phyloP scores from a whole-genome alignment of 2,888 invertebrate species.

The Acronicta leporina region DNA sequence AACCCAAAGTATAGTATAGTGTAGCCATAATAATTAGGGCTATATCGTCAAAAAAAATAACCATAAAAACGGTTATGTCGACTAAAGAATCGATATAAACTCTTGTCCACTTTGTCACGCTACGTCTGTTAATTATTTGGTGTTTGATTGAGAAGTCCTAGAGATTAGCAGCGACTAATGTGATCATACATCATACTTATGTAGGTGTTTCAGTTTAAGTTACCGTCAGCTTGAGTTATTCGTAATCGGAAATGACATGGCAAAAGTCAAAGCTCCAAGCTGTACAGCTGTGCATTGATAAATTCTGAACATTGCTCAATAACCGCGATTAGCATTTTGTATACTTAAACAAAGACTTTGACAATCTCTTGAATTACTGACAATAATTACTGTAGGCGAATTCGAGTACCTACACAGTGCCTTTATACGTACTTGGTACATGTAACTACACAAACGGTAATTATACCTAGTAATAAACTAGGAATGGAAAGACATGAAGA shows the following conservation, averaged over 20 bases:
- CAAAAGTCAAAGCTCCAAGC: conserved; percentile 9
- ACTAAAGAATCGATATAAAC: no score
- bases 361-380: conserved; percentile 29
- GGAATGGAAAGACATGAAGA: conserved; percentile 42
- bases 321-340: conserved; percentile 28
- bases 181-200: neutral
- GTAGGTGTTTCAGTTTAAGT: neutral
- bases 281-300: conserved; percentile 13
- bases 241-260: conserved; percentile 20
- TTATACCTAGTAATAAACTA: conserved; percentile 28
- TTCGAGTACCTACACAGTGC: conserved; percentile 3
- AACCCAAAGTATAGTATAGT: no score
- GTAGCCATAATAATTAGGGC: no score
- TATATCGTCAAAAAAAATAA: no score
- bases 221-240: neutral
- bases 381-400: conserved; percentile 17
- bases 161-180: neutral
- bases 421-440: neutral
- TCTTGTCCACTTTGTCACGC: no score
- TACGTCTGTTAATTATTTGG: no score
- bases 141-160: no score
- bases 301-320: conserved; percentile 34
- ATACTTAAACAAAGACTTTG: conserved; percentile 28
- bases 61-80: no score
- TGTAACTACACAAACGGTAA: conserved; percentile 15